Conservation (phyloP, 2,888 invertebrate species). For the Creontiades dilutus region DNA sequence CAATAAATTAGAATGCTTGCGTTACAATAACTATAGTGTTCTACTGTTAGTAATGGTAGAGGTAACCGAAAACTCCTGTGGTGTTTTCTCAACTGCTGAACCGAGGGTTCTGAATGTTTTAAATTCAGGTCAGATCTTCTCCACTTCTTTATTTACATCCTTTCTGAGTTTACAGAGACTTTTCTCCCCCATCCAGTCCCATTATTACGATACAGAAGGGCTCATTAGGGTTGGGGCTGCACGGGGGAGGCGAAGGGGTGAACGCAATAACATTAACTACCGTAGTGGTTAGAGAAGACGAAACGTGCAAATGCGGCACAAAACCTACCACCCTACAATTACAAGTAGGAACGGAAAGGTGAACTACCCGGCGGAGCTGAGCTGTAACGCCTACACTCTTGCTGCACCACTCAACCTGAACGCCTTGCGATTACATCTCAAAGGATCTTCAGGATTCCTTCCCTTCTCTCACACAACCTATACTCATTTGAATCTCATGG, state of each 20-base stretch:
- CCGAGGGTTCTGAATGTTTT: constrained; percentile 40
- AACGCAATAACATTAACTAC: constrained; percentile 67
- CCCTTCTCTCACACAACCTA: background rate
- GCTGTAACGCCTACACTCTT: background rate
- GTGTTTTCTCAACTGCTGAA: background rate
- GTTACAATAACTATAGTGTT: no score
- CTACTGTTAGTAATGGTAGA: background rate
- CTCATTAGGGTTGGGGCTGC: constrained; percentile 46
- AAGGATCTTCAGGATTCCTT: background rate
- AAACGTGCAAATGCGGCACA: constrained; percentile 66
- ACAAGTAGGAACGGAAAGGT: constrained; percentile 29
- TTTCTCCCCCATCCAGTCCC: constrained; percentile 9
- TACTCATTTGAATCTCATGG: background rate
- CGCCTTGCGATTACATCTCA: background rate
- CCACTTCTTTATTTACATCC: constrained; percentile 55
- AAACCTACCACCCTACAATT: constrained; percentile 56
- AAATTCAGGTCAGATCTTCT: constrained; percentile 52
- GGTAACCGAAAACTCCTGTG: background rate
- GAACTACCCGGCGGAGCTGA: constrained; percentile 7
- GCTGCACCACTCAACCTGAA: constrained; percentile 33
- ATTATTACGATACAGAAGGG: constrained; percentile 34
- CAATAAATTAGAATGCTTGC: no score
- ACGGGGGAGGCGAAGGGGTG: background rate
- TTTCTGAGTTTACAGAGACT: constrained; percentile 35
- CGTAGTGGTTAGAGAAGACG: constrained; percentile 49